phyloP scores from a whole-genome alignment of 1,140 invertebrate genomes.

The Chionoecetes opilio region DNA sequence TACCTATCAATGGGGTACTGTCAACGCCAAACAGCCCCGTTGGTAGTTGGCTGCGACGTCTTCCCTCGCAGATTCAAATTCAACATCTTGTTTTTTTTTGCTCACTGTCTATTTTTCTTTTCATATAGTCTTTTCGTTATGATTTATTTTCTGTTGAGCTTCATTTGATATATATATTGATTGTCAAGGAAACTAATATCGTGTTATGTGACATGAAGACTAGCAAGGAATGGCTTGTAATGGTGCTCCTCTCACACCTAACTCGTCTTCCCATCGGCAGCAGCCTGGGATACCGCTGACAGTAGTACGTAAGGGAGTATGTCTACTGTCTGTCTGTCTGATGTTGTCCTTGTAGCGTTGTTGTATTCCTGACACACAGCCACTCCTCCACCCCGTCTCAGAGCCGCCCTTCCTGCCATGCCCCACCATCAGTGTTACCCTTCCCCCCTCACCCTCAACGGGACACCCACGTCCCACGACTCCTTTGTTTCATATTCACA shows the following conservation, averaged over 20 bases:
- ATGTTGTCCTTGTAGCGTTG: background rate
- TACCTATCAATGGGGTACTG: too few relatives aligned
- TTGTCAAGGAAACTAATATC: background rate
- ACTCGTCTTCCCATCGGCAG: constrained; percentile 46
- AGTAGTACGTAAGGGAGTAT: constrained; percentile 49
- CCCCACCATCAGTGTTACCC: background rate
- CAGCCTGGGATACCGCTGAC: constrained; percentile 54
- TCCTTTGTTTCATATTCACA: too few relatives aligned
- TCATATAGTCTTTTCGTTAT: background rate
- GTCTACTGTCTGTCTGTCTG: background rate
- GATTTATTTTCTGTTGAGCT: background rate
- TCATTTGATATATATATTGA: background rate
- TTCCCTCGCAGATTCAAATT: too few relatives aligned
- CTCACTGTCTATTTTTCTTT: background rate
- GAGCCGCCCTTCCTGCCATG: background rate
- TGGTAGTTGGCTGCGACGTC: too few relatives aligned
- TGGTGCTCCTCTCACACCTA: background rate
- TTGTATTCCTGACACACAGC: background rate
- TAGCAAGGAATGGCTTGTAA: constrained; percentile 6
- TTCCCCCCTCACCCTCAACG: background rate
- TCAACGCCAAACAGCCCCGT: too few relatives aligned
- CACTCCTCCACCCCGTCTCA: background rate
- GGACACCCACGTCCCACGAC: too few relatives aligned
- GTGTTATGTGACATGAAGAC: background rate
- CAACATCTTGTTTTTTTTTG: too few relatives aligned